phyloP scores from a whole-genome alignment of 2,888 invertebrate species.

The Pocota personata region DNA sequence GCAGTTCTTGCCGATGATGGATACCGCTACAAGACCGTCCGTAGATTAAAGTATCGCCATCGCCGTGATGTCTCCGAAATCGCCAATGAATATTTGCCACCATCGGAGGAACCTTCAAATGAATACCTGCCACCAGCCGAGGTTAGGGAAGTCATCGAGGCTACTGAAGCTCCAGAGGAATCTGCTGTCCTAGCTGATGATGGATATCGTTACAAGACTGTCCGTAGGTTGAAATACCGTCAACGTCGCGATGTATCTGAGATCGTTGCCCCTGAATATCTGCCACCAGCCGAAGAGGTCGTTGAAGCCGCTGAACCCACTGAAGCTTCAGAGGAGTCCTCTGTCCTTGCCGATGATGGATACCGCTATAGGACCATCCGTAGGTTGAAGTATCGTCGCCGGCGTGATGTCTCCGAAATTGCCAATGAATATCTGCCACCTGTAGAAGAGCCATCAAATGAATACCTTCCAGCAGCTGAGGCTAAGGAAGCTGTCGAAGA shows the following conservation, averaged over 20 bases:
- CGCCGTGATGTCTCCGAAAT: constrained; percentile 46
- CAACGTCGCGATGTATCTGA: constrained; percentile 40
- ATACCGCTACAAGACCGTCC: constrained; percentile 66
- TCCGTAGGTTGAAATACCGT: constrained; percentile 53
- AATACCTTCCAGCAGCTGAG: constrained; percentile 15
- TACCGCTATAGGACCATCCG: constrained; percentile 48
- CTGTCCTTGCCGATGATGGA: constrained; percentile 48
- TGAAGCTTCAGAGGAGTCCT: constrained; percentile 6
- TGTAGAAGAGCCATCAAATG: background rate
- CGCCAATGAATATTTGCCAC: constrained; percentile 17
- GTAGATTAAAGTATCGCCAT: constrained; percentile 28
- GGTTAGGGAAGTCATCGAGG: constrained; percentile 9
- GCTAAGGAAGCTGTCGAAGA: background rate
- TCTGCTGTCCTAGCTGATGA: constrained; percentile 74
- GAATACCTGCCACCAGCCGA: constrained; percentile 38
- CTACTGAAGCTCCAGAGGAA: constrained; percentile 22
- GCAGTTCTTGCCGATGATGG: constrained; percentile 55
- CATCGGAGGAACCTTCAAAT: constrained; percentile 4
- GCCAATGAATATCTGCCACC: constrained; percentile 21
- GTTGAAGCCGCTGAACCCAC: background rate
- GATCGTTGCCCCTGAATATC: constrained; percentile 74
- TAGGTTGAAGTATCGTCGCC: constrained; percentile 3
- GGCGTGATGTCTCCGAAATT: constrained; percentile 24
- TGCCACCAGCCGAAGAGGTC: too few species aligned
- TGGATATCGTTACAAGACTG: constrained; percentile 75